Evolutionary conservation across 2,888 invertebrate species (phyloP), one percentile per base, ranked within the genome.

Genomic region (Saturnia pavonia): DNA sequence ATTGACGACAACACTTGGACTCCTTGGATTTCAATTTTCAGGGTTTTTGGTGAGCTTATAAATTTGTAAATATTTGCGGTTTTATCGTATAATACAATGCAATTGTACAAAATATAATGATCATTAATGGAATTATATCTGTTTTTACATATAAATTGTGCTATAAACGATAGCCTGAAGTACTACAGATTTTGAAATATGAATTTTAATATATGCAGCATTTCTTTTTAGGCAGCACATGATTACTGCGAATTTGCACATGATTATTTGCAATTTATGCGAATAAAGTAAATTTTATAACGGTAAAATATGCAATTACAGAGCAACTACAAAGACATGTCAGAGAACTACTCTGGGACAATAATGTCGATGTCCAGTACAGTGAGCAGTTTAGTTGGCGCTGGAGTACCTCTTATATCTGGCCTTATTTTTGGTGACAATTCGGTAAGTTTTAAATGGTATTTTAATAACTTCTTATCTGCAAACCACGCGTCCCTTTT

Each of bases 271-370:
- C n/a, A 54, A 19, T 48, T 48, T 19, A 19, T 19, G n/a, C n/a
- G 19, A 0, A 48, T 19, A 16, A 48, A 48, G 7, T 19, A 48
- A 19, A 48, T 48, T 48, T 19, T 7, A n/a, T 19, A 48, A 7
- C 2, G 1, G n/a, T 7, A 1, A 40, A 65, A 6, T 9, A 11
- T 68, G 14, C 43, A 3, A 68, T 83, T 78, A n/a, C 82, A 91
- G 92, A 90, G 83, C 71, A 87, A 82, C 70, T 82, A 86, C 73
- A 82, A 78, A 45, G 90, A 91, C 67, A 86, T 91, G 85, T 86
- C 89, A 1, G 88, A 91, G 71, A 90, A 91, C 76, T 89, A 84
- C 76, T 74, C 83, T 0, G 91, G 88, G 0, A 86, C 85, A 0
- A 69, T 91, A 40, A 75, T 89, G 70, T 78, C 79, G 76, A 74